A percentile compares a stretch with the other conserved stretches of the same genome.
These are phyloP conservation scores for Myotis planiceps DNA, from an alignment of 2,797 vertebrate species.

Conservation along the genomic window DNA sequence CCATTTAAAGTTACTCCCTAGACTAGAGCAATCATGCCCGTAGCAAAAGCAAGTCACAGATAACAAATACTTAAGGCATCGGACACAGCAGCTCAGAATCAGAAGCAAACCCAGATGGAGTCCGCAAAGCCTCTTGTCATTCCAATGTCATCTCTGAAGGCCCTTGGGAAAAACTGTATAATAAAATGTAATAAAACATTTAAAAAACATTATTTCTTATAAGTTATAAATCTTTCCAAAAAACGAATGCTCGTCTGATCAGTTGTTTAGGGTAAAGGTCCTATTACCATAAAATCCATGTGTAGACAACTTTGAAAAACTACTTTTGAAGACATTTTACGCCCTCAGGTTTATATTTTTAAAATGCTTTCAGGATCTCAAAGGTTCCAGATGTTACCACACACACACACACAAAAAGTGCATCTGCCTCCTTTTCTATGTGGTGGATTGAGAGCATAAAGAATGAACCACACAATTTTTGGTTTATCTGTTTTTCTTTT, in stretches of 20 bases:
- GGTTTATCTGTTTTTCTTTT: background rate
- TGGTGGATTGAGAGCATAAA: background rate
- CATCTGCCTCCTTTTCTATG: background rate
- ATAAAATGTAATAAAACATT: background rate
- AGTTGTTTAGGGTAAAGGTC: background rate
- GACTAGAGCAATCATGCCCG: background rate
- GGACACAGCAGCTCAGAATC: background rate
- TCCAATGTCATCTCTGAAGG: background rate
- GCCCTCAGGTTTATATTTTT: background rate
- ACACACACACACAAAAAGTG: background rate
- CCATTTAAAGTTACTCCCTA: slow-evolving; percentile 34
- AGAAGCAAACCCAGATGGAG: background rate
- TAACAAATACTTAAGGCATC: background rate
- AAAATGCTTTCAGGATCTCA: background rate
- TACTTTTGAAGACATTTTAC: background rate
- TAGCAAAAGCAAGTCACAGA: background rate
- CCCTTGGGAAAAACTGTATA: background rate
- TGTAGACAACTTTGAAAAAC: background rate
- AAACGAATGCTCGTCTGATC: background rate
- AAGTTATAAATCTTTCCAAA: background rate
- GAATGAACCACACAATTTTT: background rate
- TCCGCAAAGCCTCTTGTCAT: background rate
- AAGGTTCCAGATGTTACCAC: background rate
- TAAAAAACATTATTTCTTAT: background rate
- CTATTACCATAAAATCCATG: background rate